phyloP scores from a whole-genome alignment of 2,113 vertebrate species.

The Gasterosteus aculeatus region DNA sequence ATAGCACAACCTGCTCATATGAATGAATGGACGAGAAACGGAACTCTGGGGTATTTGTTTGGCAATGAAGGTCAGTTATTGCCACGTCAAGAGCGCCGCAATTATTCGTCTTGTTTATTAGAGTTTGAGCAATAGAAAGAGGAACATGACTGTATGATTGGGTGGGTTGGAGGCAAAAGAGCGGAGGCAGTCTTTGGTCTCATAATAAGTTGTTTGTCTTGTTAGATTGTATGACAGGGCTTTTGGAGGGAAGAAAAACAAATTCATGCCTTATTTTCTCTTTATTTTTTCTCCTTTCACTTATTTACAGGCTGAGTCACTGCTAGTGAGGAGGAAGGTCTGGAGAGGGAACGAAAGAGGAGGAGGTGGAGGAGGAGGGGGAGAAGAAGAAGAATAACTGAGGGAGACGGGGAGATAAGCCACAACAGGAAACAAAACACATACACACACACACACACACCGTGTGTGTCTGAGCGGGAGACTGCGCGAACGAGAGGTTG shows the following conservation, averaged over 20 bases:
- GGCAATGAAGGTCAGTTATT: conserved; percentile 56
- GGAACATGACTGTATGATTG: conserved; percentile 51
- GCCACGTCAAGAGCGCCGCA: conserved; percentile 39
- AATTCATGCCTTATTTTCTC: conserved; percentile 78
- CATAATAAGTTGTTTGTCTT: conserved; percentile 85
- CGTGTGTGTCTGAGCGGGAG: conserved; percentile 63
- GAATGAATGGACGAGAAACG: conserved; percentile 55
- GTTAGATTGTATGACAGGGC: conserved; percentile 82
- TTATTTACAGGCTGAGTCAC: conserved; percentile 96
- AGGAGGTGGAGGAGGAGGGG: conserved; percentile 67
- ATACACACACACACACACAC: conserved; percentile 46
- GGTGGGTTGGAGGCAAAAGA: conserved; percentile 22
- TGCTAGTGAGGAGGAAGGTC: conserved; percentile 89
- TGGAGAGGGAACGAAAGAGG: conserved; percentile 82
- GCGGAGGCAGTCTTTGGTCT: conserved; percentile 52
- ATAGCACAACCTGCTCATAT: conserved; percentile 10
- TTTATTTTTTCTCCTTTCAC: conserved; percentile 84
- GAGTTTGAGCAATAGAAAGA: conserved; percentile 38
- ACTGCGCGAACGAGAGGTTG: conserved; percentile 69
- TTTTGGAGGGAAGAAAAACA: conserved; percentile 56
- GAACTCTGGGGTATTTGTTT: conserved; percentile 34
- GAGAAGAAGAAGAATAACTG: conserved; percentile 69
- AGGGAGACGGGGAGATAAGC: conserved; percentile 67
- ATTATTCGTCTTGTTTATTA: conserved; percentile 61
- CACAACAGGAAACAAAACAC: conserved; percentile 75